A percentile compares a stretch with the other conserved stretches of the same genome.
These are phyloP conservation scores for Sitophilus oryzae DNA, from an alignment of 1,140 invertebrate species.

Conservation along the genomic window DNA sequence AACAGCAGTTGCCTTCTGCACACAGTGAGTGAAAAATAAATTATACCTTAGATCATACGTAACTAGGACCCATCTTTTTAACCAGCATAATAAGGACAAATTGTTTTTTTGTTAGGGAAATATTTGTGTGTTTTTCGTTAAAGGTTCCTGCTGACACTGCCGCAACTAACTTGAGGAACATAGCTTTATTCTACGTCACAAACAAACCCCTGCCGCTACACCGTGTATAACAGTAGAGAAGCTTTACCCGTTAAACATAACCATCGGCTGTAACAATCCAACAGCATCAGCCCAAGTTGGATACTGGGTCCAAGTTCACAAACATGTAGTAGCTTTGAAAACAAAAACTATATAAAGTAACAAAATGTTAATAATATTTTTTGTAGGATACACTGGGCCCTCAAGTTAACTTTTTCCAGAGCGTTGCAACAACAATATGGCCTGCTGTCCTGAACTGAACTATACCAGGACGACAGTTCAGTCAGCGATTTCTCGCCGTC, in stretches of 20 bases:
- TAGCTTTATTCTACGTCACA: slow-evolving; percentile 9
- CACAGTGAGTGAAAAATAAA: not conserved
- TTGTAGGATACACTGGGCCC: slow-evolving; percentile 29
- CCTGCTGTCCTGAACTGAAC: slow-evolving; percentile 22
- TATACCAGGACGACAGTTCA: slow-evolving; percentile 25
- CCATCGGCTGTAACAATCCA: slow-evolving; percentile 7
- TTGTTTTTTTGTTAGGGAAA: not conserved
- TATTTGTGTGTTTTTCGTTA: not conserved
- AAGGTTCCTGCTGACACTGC: not conserved
- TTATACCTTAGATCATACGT: no score
- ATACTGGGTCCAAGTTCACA: slow-evolving; percentile 37
- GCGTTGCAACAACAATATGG: slow-evolving; percentile 31
- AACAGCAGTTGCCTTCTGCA: slow-evolving; percentile 11
- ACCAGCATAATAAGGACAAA: no score
- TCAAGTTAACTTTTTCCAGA: slow-evolving; percentile 30
- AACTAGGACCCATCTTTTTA: no score
- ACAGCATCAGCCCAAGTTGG: slow-evolving; percentile 31
- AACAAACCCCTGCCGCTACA: not conserved
- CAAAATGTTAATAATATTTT: not conserved
- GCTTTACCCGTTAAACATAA: slow-evolving; percentile 24
- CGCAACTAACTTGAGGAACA: not conserved
- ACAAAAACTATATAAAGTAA: not conserved
- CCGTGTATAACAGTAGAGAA: slow-evolving; percentile 7
- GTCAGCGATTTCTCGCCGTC: slow-evolving; percentile 21
- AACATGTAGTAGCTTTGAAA: slow-evolving; percentile 35